Evolutionary conservation across 2,797 vertebrate genomes (phyloP), one percentile per base, ranked within the genome.

Genomic region (Adrianichthys oophorus): DNA sequence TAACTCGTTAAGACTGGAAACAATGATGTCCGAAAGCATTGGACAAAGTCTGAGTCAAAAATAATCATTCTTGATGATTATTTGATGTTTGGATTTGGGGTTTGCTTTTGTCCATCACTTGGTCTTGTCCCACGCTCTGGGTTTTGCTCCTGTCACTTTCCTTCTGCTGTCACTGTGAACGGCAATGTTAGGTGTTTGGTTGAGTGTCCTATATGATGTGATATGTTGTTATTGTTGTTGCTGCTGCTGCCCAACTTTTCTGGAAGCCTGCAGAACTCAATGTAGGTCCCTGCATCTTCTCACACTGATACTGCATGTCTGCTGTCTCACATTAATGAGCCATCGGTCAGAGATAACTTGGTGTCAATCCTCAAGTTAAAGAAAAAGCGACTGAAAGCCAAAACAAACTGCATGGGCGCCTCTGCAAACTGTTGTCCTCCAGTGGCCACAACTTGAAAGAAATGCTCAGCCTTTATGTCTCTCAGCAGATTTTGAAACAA

Each of bases 261-360:
- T 83, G 91, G 92, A 93, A 93, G 91, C 89, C 90, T 45, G 82
- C 89, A 86, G 92, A 93, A 83, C 80, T 85, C 87, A 90, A 91
- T 71, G 92, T 93, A 92, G 89, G 92, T 93, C 78, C 84, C 75
- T 68, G 75, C 69, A 70, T 81, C 71, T 82, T 86, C 65, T 79
- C 68, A 70, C 76, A 82, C 78, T 79, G 68, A 83, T 74, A 83
- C 76, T 85, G 81, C 84, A 85, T 82, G 79, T 70, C 68, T 56
- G 65, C 65, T 80, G 56, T 76, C 71, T 75, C 63, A 76, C 78
- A 73, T 73, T 61, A 70, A 59, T 8, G 48, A 77, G 76, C 58
- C 55, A 68, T 77, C 68, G 68, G 67, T 67, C 59, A 48, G 53
- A 66, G 65, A 61, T 59, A 81, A 80, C 57, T 64, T 73, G 66